phyloP scores from a whole-genome alignment of 2,797 vertebrate genomes.

The Menidia menidia region DNA sequence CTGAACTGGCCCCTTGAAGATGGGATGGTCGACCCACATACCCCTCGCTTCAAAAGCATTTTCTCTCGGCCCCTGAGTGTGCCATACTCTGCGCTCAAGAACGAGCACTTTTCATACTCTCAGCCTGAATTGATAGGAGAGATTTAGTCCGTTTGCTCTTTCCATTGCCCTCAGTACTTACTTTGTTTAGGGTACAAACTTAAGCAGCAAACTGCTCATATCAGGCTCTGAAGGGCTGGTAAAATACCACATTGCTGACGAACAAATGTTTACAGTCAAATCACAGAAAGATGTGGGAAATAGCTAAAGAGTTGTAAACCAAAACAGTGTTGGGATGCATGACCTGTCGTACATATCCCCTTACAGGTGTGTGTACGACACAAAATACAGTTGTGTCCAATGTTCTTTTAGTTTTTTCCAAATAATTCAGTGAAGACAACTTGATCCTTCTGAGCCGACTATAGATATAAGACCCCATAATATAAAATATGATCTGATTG shows the following conservation, averaged over 20 bases:
- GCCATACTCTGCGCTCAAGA: not conserved
- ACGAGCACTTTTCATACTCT: not conserved
- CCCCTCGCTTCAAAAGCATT: constrained; percentile 15
- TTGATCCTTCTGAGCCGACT: not conserved
- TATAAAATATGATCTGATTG: too few relatives aligned
- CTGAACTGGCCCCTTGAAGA: constrained; percentile 46
- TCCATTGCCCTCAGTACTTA: constrained; percentile 53
- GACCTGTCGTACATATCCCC: constrained; percentile 25
- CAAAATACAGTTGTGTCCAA: not conserved
- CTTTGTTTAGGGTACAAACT: constrained; percentile 63
- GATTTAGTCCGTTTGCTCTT: constrained; percentile 33
- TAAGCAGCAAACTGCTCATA: constrained; percentile 20
- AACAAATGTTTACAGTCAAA: constrained; percentile 69
- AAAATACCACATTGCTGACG: constrained; percentile 43
- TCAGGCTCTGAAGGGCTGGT: constrained; percentile 39
- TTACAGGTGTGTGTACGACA: not conserved
- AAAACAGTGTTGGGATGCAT: constrained; percentile 52
- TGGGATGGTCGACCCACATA: constrained; percentile 18
- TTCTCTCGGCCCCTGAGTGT: constrained; percentile 2
- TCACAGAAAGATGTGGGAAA: constrained; percentile 46
- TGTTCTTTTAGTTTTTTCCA: not conserved
- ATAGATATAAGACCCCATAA: too few relatives aligned
- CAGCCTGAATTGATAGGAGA: constrained; percentile 18
- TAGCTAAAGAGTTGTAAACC: constrained; percentile 65
- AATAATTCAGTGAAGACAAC: not conserved